Conservation (phyloP, 2,888 invertebrate species). For the Caenorhabditis drosophilae region DNA sequence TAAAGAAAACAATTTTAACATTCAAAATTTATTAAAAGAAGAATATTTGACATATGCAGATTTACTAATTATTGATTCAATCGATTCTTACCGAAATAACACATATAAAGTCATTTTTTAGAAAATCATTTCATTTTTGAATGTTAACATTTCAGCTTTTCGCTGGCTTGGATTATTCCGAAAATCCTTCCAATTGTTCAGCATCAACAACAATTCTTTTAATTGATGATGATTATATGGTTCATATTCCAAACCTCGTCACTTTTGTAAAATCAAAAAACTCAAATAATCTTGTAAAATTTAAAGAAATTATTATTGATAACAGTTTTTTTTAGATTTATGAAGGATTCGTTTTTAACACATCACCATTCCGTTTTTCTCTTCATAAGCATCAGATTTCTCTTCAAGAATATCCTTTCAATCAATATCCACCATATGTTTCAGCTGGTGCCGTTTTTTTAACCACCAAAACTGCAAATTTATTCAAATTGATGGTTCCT, state of each 20-base stretch:
- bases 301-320: neutral
- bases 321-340: conserved; percentile 33
- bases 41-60: conserved; percentile 46
- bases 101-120: conserved; percentile 51
- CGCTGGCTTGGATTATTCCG: conserved; percentile 33
- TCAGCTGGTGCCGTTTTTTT: conserved; percentile 64
- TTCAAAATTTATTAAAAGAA: conserved; percentile 9
- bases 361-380: conserved; percentile 60
- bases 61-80: conserved; percentile 48
- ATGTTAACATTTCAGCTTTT: conserved; percentile 31
- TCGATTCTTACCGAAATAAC: conserved; percentile 61
- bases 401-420: conserved; percentile 60
- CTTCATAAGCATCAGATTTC: conserved; percentile 62
- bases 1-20: conserved; percentile 6
- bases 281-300: conserved; percentile 6
- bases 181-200: conserved; percentile 13
- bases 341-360: conserved; percentile 60
- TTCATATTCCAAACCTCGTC: conserved; percentile 51
- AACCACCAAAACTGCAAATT: conserved; percentile 37
- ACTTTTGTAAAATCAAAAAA: conserved; percentile 13
- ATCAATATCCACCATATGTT: conserved; percentile 65
- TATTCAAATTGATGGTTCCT: conserved; percentile 50
- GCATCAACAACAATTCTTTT: conserved; percentile 57
- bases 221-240: conserved; percentile 66
- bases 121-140: neutral